Percentiles rank a stretch among this genome's conserved stretches.
Conservation (phyloP, 2,113 vertebrate species). For the Silurus asotus region DNA sequence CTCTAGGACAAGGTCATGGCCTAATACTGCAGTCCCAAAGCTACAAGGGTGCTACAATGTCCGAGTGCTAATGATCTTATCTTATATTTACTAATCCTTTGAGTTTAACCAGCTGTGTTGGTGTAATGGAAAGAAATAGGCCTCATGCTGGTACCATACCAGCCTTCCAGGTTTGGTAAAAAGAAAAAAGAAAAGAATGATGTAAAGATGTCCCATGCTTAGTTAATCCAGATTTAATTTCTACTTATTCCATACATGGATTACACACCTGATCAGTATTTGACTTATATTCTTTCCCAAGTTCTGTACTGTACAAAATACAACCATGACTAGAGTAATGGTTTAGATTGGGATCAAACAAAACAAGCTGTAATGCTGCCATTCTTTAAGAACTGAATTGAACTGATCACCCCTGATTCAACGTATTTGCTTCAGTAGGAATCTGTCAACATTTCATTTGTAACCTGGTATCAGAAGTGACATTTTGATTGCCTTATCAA, state of each 20-base stretch:
- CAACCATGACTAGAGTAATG: background rate
- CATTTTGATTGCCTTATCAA: constrained; percentile 16
- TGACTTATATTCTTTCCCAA: background rate
- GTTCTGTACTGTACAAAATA: background rate
- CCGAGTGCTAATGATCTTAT: constrained; percentile 9
- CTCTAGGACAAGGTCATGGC: background rate
- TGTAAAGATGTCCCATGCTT: background rate
- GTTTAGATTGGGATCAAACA: background rate
- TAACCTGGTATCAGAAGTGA: constrained; percentile 6
- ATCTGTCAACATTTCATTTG: constrained; percentile 18
- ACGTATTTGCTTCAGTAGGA: background rate
- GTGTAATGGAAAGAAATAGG: background rate
- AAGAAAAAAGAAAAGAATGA: background rate
- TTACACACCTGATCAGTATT: background rate
- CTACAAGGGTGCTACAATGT: background rate
- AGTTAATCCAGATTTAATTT: background rate
- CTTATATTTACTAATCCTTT: background rate
- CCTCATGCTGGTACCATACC: background rate
- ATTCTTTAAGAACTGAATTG: background rate
- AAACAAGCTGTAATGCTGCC: background rate
- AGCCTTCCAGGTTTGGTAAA: background rate
- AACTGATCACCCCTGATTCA: background rate
- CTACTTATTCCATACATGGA: background rate
- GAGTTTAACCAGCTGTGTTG: background rate
- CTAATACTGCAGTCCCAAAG: background rate